A percentile compares a stretch with the other conserved stretches of the same genome.
Evolutionary conservation across 1,140 invertebrate genomes (phyloP).

Genomic region (Adelges cooleyi): DNA sequence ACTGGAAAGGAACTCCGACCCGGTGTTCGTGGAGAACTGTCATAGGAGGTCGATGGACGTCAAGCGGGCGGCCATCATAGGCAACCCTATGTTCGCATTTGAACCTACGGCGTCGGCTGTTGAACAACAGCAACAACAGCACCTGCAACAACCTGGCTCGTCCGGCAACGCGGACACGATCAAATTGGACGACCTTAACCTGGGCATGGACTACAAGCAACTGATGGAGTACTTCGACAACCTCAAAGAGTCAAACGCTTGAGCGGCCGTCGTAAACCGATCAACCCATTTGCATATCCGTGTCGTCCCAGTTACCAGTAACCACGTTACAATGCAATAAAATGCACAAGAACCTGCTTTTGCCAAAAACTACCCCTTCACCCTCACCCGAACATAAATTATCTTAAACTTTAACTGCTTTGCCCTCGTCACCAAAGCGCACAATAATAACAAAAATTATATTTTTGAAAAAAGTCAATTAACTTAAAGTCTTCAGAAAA

Average conservation of each 20-base stretch:
- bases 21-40: slow-evolving; percentile 19
- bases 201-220: slow-evolving; percentile 92
- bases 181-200: slow-evolving; percentile 61
- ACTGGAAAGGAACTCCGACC: slow-evolving; percentile 31
- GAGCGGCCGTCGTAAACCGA: background rate
- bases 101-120: slow-evolving; percentile 74
- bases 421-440: too few relatives aligned
- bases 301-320: background rate
- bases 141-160: background rate
- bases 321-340: too few relatives aligned
- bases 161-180: slow-evolving; percentile 39
- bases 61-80: slow-evolving; percentile 70
- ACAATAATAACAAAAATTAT: too few relatives aligned
- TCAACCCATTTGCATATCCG: background rate
- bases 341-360: too few relatives aligned
- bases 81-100: slow-evolving; percentile 68
- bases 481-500: too few relatives aligned
- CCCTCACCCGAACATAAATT: too few relatives aligned
- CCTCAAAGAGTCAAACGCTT: slow-evolving; percentile 69
- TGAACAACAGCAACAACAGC: slow-evolving; percentile 47
- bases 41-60: slow-evolving; percentile 43
- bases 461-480: too few relatives aligned
- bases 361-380: too few relatives aligned
- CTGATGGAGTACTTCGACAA: slow-evolving; percentile 96
- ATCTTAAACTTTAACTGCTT: too few relatives aligned